Conservation (phyloP, 2,113 vertebrate species). For the Myotis davidii region DNA sequence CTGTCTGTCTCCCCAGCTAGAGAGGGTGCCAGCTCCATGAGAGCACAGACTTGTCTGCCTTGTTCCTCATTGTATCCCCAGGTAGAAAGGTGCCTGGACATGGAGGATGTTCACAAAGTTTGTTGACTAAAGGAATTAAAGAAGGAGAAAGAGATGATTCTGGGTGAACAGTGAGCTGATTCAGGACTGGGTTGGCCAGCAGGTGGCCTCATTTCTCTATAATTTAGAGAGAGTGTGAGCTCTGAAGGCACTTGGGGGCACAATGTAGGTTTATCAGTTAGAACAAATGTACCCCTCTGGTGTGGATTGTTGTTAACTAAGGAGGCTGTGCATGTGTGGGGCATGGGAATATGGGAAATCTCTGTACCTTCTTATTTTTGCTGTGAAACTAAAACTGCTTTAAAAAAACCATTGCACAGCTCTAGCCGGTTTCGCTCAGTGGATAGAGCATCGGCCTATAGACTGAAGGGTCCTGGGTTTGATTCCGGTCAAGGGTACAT, state of each 20-base stretch:
- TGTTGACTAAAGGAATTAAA: not conserved
- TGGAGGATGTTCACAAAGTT: too few species aligned
- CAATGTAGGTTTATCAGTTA: too few species aligned
- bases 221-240: not conserved
- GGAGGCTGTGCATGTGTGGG: not conserved
- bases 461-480: too few species aligned
- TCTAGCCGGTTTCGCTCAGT: too few species aligned
- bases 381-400: not conserved
- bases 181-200: not conserved
- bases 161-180: not conserved
- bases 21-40: not conserved
- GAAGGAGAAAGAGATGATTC: not conserved
- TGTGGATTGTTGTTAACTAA: not conserved
- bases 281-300: not conserved
- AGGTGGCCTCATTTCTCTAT: conserved; percentile 42
- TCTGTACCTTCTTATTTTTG: not conserved
- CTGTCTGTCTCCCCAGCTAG: not conserved
- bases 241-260: conserved; percentile 23
- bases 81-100: not conserved
- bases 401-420: not conserved
- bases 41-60: not conserved
- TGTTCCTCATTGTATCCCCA: not conserved
- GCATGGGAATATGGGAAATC: not conserved
- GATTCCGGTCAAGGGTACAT: too few species aligned
- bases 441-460: too few species aligned